Evolutionary conservation across 2,888 invertebrate genomes (phyloP), one percentile per base, ranked within the genome.

Genomic region (Nebria salina): DNA sequence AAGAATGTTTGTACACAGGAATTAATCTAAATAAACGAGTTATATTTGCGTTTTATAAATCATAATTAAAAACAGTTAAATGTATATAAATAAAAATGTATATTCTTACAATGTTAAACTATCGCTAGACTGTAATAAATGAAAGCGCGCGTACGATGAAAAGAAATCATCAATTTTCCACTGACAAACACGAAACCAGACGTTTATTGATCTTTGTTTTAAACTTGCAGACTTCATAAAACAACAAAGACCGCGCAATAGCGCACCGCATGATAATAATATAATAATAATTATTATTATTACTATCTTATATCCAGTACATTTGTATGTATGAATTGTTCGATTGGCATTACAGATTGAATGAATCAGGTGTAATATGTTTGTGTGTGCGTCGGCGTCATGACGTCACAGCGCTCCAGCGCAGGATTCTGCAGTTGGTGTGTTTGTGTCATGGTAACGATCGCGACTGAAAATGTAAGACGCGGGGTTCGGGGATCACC

Each of bases 391-490:
- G 26, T 68, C 13, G 54, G 72, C 72, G 72, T 34, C 72, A 25
- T 80, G 80, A 75, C 75, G 80, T 75, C 80, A 75, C 41, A 26
- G 15, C 65, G 75, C 80, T 80, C 75, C 80, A 80, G 80, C 80
- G 80, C 80, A 80, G 80, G 80, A 80, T 72, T 75, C 75, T 80
- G 80, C 80, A 80, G 75, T 43, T 42, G 41, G 72, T 65, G 73
- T 65, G 73, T 13, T 34, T 41, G 25, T 43, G 43, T 64, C 68
- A 78, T 78, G 64, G 75, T 80, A 80, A 80, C 80, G 80, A 80
- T 80, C 80, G 75, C 72, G 41, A 34, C n/a, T 8, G 73, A 13
- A n/a, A 41, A 11, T 25, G 68, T 68, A n/a, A 68, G 15, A 25
- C 68, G 68, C 68, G 68, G 68, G 68, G 20, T 9, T 68, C 6